phyloP scores from a whole-genome alignment of 1,140 invertebrate species.

The Heterodera carotae region DNA sequence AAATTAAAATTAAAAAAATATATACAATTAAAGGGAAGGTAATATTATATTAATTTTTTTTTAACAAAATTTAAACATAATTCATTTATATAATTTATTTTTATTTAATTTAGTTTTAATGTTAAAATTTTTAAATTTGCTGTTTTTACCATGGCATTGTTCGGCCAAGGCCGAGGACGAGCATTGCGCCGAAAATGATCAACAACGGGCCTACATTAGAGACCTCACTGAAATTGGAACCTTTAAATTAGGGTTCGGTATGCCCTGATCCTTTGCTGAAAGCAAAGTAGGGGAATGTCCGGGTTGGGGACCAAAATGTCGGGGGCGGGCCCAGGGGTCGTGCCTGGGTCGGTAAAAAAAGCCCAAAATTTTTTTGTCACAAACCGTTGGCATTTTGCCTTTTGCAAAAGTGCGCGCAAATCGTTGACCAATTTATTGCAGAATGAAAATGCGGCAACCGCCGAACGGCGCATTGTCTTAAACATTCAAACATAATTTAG shows the following conservation, averaged over 20 bases:
- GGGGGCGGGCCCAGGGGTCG: too few species aligned
- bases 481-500: slow-evolving; percentile 2
- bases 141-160: slow-evolving; percentile 36
- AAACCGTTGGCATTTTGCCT: slow-evolving; percentile 39
- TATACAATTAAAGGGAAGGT: too few species aligned
- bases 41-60: too few species aligned
- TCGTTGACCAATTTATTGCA: slow-evolving; percentile 61
- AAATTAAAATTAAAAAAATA: background rate
- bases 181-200: slow-evolving; percentile 59
- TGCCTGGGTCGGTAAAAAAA: too few species aligned
- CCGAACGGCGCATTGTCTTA: slow-evolving; percentile 32
- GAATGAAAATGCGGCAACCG: slow-evolving; percentile 53
- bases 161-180: slow-evolving; percentile 56
- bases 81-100: too few species aligned
- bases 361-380: too few species aligned
- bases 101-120: too few species aligned
- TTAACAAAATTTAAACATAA: too few species aligned
- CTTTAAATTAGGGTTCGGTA: too few species aligned
- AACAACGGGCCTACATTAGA: slow-evolving; percentile 56
- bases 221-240: slow-evolving; percentile 24
- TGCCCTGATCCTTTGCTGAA: too few species aligned
- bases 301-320: background rate
- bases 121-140: too few species aligned
- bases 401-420: slow-evolving; percentile 39
- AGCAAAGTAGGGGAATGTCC: too few species aligned